Evolutionary conservation across 1,140 invertebrate genomes (phyloP).

Genomic region (Pseudoatta argentina): DNA sequence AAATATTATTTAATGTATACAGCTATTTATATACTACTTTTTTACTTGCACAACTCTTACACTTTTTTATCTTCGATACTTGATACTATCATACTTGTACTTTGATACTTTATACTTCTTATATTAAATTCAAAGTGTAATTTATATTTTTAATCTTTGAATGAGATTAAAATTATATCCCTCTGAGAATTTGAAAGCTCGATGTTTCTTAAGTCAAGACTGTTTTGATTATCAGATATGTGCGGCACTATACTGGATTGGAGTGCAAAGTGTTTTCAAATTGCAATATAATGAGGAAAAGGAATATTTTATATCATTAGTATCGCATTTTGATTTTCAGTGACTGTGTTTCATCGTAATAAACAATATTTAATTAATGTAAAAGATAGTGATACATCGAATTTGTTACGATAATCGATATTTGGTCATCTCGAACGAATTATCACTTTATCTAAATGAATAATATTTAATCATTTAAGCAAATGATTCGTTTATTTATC

Average conservation of each 20-base stretch:
- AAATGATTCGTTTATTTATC: slow-evolving; percentile 10
- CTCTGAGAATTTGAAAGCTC: background rate
- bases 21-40: background rate
- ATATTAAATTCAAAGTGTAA: background rate
- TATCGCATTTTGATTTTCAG: too few relatives aligned
- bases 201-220: background rate
- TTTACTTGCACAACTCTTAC: background rate
- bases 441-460: background rate
- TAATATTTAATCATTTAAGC: slow-evolving; percentile 10
- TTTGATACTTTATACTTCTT: background rate
- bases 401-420: background rate
- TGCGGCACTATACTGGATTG: background rate
- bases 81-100: background rate
- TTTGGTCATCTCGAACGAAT: background rate
- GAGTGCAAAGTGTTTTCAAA: slow-evolving; percentile 53
- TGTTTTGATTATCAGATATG: slow-evolving; percentile 1
- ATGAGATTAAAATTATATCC: background rate
- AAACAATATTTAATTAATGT: too few relatives aligned
- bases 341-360: too few relatives aligned
- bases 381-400: too few relatives aligned
- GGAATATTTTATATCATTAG: background rate
- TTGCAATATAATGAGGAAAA: slow-evolving; percentile 10
- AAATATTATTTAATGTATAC: background rate
- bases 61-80: background rate
- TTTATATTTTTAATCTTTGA: background rate